Base-by-base conservation (phyloP, 2,888 invertebrate genomes). In the Electrophaes corylata region DNA sequence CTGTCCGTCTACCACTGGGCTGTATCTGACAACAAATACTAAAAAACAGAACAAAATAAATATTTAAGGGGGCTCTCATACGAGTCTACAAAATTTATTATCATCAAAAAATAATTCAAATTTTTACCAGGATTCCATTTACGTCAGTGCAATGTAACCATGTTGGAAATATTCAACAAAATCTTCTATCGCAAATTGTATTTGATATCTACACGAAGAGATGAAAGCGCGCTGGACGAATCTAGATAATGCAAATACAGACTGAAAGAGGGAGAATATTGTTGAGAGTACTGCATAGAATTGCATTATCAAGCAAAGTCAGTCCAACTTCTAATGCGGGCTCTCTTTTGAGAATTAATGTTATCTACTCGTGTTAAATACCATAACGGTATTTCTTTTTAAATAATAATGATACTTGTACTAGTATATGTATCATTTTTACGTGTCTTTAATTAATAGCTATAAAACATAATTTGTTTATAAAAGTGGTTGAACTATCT, bases 161-260 rank as follows among this genome's bases (percentile, higher is more conserved):
- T 69, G 57, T 57, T 63, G 64, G 66, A 67, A 72, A 78, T 76
- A 77, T 75, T 75, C 75, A 72, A 76, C 79, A 78, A 79, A 84
- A 82, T 81, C 79, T 81, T 79, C 76, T 77, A 81, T 80, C 73
- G 75, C 79, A 88, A 85, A 86, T 87, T 86, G 85, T 85, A 88
- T 86, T 87, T 83, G 82, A 85, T 86, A 87, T 81, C 48, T 40
- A 33, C 57, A 81, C 82, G 83, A 81, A 79, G 83, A 82, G 81
- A 82, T 88, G 83, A 84, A 83, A 86, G 79, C 76, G 81, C 78
- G 77, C 82, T 78, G 80, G 79, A 77, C 76, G 77, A 83, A 83
- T 84, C 83, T 79, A 81, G 85, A 84, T 87, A 85, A 87, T 85
- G 85, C 80, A 84, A 83, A 85, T 83, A 82, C 73, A 72, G 67